Percentiles rank a stretch among this genome's conserved stretches.
Evolutionary conservation across 2,888 invertebrate species (phyloP).

Genomic region (Hemistola chrysoprasaria): DNA sequence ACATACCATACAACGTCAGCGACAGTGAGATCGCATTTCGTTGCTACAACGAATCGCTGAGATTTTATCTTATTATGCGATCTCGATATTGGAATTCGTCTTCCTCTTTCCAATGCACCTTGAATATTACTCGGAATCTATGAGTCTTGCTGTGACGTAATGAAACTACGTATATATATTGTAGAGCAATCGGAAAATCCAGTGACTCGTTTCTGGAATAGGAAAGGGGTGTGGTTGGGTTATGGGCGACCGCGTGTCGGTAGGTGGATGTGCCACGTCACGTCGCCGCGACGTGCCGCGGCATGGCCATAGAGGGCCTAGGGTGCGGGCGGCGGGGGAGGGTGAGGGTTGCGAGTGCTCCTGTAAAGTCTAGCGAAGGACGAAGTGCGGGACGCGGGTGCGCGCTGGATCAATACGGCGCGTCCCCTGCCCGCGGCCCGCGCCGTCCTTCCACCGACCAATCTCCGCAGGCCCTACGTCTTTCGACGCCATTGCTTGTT

Average conservation of each 20-base stretch:
- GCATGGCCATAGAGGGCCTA: too few relatives aligned
- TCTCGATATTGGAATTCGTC: conserved; percentile 1
- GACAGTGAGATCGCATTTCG: conserved; percentile 33
- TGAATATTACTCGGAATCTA: not conserved
- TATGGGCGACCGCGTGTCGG: conserved; percentile 42
- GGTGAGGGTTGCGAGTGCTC: conserved; percentile 60
- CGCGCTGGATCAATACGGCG: conserved; percentile 67
- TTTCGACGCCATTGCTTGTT: conserved; percentile 79
- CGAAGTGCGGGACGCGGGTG: conserved; percentile 42
- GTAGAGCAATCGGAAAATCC: conserved; percentile 76
- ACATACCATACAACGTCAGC: conserved; percentile 40
- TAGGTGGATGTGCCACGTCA: too few relatives aligned
- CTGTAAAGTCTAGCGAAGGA: conserved; percentile 66
- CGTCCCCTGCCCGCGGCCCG: conserved; percentile 57
- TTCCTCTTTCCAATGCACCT: too few relatives aligned
- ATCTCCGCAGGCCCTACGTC: conserved; percentile 78
- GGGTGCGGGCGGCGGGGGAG: conserved; percentile 36
- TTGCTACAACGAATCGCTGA: conserved; percentile 35
- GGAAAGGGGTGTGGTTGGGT: conserved; percentile 78
- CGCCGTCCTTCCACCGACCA: conserved; percentile 55
- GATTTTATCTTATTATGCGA: conserved; percentile 34
- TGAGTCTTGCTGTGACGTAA: too few relatives aligned
- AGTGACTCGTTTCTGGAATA: conserved; percentile 70
- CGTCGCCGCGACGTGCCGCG: too few relatives aligned
- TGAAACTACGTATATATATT: conserved; percentile 43